Evolutionary conservation across 2,797 vertebrate species (phyloP), one percentile per base, ranked within the genome.

Genomic region (Danio choprae): DNA sequence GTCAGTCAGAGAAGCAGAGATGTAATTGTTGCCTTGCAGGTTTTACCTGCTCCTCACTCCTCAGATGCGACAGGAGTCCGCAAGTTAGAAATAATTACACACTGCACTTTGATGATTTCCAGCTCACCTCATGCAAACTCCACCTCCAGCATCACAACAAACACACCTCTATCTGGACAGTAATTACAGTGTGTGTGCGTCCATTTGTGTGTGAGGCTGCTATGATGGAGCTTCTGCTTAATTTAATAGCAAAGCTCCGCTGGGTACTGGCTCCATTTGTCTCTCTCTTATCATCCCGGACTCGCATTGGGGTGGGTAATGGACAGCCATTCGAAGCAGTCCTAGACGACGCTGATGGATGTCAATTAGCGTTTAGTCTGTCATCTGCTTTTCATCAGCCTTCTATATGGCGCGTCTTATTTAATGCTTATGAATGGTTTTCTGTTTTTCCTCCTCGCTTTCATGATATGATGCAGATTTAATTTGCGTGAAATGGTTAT

Each of bases 21-120:
- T 44, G 20, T 63, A 71, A 51, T 71, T 71, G 56, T 63, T 63
- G 20, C 48, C 40, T 72, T 36, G 13, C 20, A 50, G 20, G 20
- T 68, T 58, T 77, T 68, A 68, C 29, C 58, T 55, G 74, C 63
- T 46, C 15, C 20, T 48, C 43, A 20, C 46, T 80, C 41, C 36
- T 71, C 55, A 73, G 81, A 71, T 20, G 70, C 59, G 77, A 82
- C 63, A 18, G 65, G 74, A 56, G 50, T 81, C 41, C 1, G 38
- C 48, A 68, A 68, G 69, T 16, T 44, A 48, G 60, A 77, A 82
- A 81, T 65, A 82, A 84, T 84, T 80, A 82, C 77, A 74, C 43
- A 56, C 51, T 15, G 62, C 58, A 13, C 74, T 70, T 60, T 71
- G 82, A 84, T 59, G 44, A 77, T 20, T 74, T 48, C 18, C 60